These are phyloP conservation scores for Harmothoe impar DNA, from an alignment of 2,888 invertebrate genomes.

Conservation along the genomic window DNA sequence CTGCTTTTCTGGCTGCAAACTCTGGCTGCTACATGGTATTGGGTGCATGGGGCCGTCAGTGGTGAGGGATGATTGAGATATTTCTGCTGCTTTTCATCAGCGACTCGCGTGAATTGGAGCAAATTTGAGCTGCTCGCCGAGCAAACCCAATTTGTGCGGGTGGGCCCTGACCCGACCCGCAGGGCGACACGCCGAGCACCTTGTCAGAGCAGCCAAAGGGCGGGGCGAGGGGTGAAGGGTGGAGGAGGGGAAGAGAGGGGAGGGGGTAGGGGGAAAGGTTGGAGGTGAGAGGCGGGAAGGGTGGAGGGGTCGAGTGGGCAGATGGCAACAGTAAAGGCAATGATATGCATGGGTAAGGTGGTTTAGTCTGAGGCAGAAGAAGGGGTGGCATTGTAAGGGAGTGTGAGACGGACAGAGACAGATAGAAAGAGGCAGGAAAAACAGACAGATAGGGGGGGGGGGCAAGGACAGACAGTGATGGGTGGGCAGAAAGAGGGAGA, in stretches of 20 bases:
- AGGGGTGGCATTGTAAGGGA: too few species aligned
- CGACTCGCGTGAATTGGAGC: constrained; percentile 19
- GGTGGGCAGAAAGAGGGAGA: too few species aligned
- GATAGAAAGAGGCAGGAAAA: not conserved
- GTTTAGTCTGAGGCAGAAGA: too few species aligned
- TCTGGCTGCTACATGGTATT: not conserved
- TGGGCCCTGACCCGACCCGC: constrained; percentile 34
- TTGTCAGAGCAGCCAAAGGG: not conserved
- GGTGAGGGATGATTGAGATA: constrained; percentile 40
- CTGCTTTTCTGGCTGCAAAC: not conserved
- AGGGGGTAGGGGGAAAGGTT: not conserved
- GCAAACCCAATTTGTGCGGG: constrained; percentile 51
- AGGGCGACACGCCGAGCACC: constrained; percentile 3
- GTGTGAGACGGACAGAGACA: not conserved
- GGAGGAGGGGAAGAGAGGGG: not conserved
- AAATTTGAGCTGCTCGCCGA: constrained; percentile 47
- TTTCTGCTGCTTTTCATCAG: constrained; percentile 49
- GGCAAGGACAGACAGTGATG: not conserved
- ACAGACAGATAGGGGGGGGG: not conserved
- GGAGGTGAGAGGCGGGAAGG: not conserved
- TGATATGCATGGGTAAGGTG: not conserved
- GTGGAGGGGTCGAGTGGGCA: not conserved
- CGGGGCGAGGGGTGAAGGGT: constrained; percentile 6
- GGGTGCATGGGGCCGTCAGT: constrained; percentile 4
- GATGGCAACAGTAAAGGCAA: not conserved